A percentile compares a stretch with the other conserved stretches of the same genome.
phyloP scores from a whole-genome alignment of 2,797 vertebrate genomes.

The Galago senegalensis region DNA sequence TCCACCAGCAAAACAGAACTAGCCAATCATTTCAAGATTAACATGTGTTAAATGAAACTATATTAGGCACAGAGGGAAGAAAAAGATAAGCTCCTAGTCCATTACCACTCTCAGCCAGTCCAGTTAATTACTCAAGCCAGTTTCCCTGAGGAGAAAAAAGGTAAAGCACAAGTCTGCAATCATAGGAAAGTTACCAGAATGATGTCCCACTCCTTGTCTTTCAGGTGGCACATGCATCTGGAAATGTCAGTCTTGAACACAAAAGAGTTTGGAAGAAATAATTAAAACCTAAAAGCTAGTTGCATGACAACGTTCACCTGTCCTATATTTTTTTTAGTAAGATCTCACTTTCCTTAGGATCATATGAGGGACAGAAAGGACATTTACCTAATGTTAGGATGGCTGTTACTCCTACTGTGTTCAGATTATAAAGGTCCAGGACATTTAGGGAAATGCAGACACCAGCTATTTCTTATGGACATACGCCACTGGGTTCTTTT shows the following conservation, averaged over 20 bases:
- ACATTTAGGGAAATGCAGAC: slow-evolving; percentile 23
- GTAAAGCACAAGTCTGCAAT: slow-evolving; percentile 11
- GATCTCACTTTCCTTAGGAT: background rate
- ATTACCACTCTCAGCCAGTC: background rate
- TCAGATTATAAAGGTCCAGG: slow-evolving; percentile 38
- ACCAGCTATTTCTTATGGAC: slow-evolving; percentile 21
- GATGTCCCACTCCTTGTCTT: background rate
- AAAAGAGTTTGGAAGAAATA: background rate
- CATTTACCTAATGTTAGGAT: slow-evolving; percentile 17
- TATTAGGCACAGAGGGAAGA: background rate
- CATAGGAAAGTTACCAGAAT: background rate
- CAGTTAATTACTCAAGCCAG: slow-evolving; percentile 51
- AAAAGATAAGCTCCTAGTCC: slow-evolving; percentile 54
- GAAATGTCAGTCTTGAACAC: slow-evolving; percentile 19
- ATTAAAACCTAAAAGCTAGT: slow-evolving; percentile 30
- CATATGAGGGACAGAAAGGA: slow-evolving; percentile 7
- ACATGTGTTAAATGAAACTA: slow-evolving; percentile 64
- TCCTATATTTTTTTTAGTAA: slow-evolving; percentile 25
- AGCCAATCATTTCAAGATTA: slow-evolving; percentile 55
- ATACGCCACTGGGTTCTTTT: slow-evolving; percentile 18
- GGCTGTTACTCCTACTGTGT: slow-evolving; percentile 31
- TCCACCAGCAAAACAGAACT: slow-evolving; percentile 47
- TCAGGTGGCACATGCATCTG: slow-evolving; percentile 3
- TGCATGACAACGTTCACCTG: slow-evolving; percentile 25
- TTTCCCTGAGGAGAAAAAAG: background rate